Conservation (phyloP, 2,797 vertebrate species). For the Sarcophilus harrisii region DNA sequence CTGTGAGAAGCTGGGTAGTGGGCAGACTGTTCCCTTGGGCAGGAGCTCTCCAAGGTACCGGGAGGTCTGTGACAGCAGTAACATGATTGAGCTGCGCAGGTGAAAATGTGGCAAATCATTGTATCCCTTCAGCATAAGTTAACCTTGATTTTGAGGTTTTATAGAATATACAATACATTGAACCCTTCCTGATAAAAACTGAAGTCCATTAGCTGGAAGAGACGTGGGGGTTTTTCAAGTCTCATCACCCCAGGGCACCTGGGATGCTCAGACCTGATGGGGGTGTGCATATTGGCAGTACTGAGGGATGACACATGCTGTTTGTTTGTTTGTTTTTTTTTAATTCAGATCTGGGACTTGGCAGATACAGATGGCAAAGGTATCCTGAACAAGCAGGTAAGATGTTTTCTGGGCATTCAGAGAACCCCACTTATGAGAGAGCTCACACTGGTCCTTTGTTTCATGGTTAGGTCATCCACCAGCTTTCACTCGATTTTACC, state of each 20-base stretch:
- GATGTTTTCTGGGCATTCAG: slow-evolving; percentile 15
- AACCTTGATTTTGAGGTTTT: background rate
- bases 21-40: background rate
- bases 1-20: background rate
- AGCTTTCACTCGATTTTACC: background rate
- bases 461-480: background rate
- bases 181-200: background rate
- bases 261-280: background rate
- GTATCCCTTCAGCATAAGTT: too few relatives aligned
- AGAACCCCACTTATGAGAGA: slow-evolving; percentile 30
- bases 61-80: background rate
- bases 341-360: slow-evolving; percentile 96
- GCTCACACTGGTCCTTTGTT: background rate
- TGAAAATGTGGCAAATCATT: background rate
- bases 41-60: background rate
- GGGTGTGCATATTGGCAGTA: background rate
- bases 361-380: slow-evolving; percentile 97
- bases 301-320: slow-evolving; percentile 25
- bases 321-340: slow-evolving; percentile 70
- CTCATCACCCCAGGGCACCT: background rate
- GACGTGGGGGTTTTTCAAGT: background rate
- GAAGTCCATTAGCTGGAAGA: background rate
- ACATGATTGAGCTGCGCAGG: background rate
- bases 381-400: slow-evolving; percentile 96
- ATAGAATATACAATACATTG: background rate